phyloP scores from a whole-genome alignment of 2,797 vertebrate genomes.

The Ptychadena robeensis region DNA sequence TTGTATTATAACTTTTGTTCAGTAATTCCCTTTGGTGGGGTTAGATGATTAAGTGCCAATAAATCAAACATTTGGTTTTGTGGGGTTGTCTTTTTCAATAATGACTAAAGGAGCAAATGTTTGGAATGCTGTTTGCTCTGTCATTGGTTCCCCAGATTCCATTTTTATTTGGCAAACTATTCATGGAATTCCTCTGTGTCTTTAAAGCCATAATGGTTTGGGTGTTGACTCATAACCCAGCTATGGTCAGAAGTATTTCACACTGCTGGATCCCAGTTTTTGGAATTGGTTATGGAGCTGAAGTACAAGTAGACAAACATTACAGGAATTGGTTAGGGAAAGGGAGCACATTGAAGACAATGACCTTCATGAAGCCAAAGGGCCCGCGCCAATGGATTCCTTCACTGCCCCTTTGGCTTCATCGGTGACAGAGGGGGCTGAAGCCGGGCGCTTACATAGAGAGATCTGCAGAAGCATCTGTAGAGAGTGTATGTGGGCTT shows the following conservation, averaged over 20 bases:
- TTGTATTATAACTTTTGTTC: neutral
- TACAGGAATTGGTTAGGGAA: no score
- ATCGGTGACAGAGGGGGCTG: no score
- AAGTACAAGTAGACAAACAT: no score
- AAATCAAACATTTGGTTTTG: neutral
- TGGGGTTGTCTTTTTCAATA: neutral
- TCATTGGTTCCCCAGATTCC: neutral
- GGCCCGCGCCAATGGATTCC: no score
- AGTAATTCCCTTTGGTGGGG: neutral
- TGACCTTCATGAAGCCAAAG: no score
- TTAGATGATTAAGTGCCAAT: neutral
- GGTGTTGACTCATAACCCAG: neutral
- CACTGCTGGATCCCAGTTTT: neutral
- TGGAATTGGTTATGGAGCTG: neutral
- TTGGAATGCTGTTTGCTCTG: neutral
- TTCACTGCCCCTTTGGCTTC: no score
- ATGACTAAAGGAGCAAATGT: neutral
- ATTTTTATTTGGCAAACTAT: neutral
- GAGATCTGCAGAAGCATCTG: no score
- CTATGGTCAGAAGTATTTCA: neutral
- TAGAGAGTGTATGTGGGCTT: no score
- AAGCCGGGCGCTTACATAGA: no score
- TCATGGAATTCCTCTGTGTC: neutral
- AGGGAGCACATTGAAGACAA: no score
- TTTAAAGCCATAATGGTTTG: neutral